Evolutionary conservation across 2,797 vertebrate species (phyloP), one percentile per base, ranked within the genome.

Genomic region (Gallinago stenura): DNA sequence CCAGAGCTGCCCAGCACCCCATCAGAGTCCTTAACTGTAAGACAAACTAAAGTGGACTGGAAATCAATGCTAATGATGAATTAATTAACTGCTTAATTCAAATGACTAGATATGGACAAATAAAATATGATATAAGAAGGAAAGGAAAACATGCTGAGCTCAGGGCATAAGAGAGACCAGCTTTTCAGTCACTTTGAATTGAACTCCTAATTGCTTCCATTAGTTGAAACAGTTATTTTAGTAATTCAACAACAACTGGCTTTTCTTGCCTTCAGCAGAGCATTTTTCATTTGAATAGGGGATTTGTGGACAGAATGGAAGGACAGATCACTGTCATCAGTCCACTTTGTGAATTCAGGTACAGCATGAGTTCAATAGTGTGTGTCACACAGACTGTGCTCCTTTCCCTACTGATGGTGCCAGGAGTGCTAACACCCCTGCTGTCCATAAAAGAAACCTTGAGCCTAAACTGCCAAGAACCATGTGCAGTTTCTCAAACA

Each of bases 361-460:
- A 22, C 21, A 75, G 37, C 17, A 10, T 10, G 46, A 76, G 20
- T 72, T 77, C 30, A 56, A 4, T 3, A 39, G n/a, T 16, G 43
- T 6, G 15, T 28, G 45, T 33, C 51, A 48, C 20, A 37, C 6
- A 35, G 39, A 7, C 73, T 33, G 33, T 0, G 2, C 37, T 62
- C 26, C 37, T 48, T 12, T 33, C 37, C 28, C 11, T 87, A 7
- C n/a, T 60, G 56, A 8, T 10, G 4, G 9, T 64, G 10, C 28
- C 41, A 46, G 48, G 43, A 57, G 30, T 15, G 20, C 46, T 35
- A 25, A 56, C 10, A 9, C 6, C 45, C 2, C 2, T 0, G 0
- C 53, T 54, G 31, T 12, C 43, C 2, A 3, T 16, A 66, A 65
- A 72, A 83, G 21, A 41, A 69, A 5, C 10, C 35, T 54, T 41